Conservation (phyloP, 2,797 vertebrate genomes). For the Hyperoplus lanceolatus region DNA sequence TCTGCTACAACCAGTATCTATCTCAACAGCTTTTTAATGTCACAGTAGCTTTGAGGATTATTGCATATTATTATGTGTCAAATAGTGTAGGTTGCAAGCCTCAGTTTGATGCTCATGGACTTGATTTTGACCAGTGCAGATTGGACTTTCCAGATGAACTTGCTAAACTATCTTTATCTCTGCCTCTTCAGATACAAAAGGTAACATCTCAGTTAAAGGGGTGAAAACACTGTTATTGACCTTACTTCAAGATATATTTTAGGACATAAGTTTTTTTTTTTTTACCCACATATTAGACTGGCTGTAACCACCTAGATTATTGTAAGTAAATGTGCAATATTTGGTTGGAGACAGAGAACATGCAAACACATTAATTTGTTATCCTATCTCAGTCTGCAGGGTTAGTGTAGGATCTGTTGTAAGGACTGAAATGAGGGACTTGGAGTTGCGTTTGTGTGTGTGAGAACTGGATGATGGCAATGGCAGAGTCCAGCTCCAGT, state of each 20-base stretch:
- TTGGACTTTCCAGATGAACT: background rate
- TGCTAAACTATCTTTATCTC: background rate
- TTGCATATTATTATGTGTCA: slow-evolving; percentile 37
- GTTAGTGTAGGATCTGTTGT: slow-evolving; percentile 19
- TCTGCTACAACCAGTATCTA: slow-evolving; percentile 3
- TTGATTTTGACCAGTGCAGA: background rate
- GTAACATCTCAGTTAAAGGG: background rate
- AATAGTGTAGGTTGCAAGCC: slow-evolving; percentile 5
- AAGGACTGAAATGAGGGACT: slow-evolving; percentile 33
- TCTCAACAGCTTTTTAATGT: slow-evolving; percentile 2
- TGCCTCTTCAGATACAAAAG: background rate
- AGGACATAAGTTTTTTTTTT: background rate
- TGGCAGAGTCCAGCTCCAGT: slow-evolving; percentile 85
- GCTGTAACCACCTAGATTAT: background rate
- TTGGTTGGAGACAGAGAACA: slow-evolving; percentile 48
- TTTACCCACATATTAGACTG: background rate
- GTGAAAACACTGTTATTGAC: background rate
- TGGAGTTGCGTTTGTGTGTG: slow-evolving; percentile 17
- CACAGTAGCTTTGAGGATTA: slow-evolving; percentile 40
- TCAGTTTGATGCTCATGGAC: background rate
- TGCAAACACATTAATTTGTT: slow-evolving; percentile 61
- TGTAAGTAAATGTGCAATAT: slow-evolving; percentile 6
- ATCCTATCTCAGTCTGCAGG: slow-evolving; percentile 53
- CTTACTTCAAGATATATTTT: slow-evolving; percentile 6
- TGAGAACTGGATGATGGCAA: slow-evolving; percentile 34